Evolutionary conservation across 2,113 vertebrate genomes (phyloP), one percentile per base, ranked within the genome.

Genomic region (Malurus melanocephalus): DNA sequence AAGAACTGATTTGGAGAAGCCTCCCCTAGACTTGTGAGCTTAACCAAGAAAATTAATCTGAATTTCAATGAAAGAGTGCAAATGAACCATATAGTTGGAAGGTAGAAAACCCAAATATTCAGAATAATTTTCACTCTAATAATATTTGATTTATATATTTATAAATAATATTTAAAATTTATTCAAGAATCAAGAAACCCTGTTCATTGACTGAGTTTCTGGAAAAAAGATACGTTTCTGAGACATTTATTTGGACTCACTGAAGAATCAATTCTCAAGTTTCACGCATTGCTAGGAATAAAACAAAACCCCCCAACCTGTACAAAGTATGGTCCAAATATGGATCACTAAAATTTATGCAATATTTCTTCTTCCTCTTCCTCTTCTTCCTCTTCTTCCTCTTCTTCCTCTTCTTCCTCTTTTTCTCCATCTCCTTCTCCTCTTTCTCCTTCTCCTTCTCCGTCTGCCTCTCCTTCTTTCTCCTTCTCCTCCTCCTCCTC

Each of bases 301-400:
- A 85, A 67, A 32, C 1, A 53, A 57, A 38, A 4, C 0, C 1
- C 9, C 11, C 0, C 19, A 27, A 7, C 1, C 7, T 18, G 26
- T 66, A 27, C 14, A 42, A n/a, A 42, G 16, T n/a, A 2, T 23
- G 23, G 18, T 40, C 32, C 5, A 18, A 35, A 80, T 66, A 33
- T 5, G 2, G 4, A 60, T 22, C 12, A 56, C 30, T 45, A 42
- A 49, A 69, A 51, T 76, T 52, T 0, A n/a, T 16, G 11, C 46
- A 33, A 16, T n/a, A 51, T 38, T 76, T 9, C 4, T 40, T 27
- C 28, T 4, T 19, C 28, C 26, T 7, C 24, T 35, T 35, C 9
- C 9, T 35, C 35, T 35, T 10, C 35, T 35, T 35, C 35, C 28
- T 5, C 11, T 21, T 19, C 30, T 67, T 3, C n/a, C 46, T 7